These are phyloP conservation scores for Megaleporinus macrocephalus DNA, from an alignment of 2,113 vertebrate genomes.

Conservation along the genomic window DNA sequence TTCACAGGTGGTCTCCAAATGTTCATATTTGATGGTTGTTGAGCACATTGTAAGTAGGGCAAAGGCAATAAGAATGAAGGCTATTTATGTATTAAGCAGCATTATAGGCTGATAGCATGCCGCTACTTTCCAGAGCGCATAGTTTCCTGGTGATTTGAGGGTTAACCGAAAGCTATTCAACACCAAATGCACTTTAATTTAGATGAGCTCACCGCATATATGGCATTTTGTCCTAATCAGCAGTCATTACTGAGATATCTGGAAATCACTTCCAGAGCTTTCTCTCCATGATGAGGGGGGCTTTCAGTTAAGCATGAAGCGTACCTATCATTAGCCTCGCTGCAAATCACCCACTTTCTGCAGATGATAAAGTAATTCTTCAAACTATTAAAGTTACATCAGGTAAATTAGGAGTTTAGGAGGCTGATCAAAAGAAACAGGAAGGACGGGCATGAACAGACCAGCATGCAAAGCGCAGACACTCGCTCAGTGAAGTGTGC, in stretches of 20 bases:
- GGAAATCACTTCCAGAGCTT: conserved; percentile 44
- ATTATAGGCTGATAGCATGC: conserved; percentile 17
- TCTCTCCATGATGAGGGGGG: conserved; percentile 25
- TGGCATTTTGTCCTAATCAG: conserved; percentile 39
- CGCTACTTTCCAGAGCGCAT: conserved; percentile 18
- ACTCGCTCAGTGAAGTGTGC: not conserved
- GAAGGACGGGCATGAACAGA: conserved; percentile 9
- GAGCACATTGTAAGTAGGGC: conserved; percentile 11
- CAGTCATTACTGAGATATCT: conserved; percentile 32
- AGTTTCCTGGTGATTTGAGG: conserved; percentile 19
- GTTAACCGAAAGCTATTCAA: conserved; percentile 19
- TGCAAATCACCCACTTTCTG: conserved; percentile 41
- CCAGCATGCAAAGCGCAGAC: conserved; percentile 7
- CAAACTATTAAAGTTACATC: conserved; percentile 32
- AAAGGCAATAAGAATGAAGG: conserved; percentile 31
- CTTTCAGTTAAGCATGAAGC: conserved; percentile 38
- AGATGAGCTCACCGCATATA: conserved; percentile 33
- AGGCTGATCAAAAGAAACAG: conserved; percentile 16
- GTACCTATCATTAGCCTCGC: conserved; percentile 35
- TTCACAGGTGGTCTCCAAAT: conserved; percentile 41
- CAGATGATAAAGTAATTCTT: conserved; percentile 31
- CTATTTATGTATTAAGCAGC: conserved; percentile 7
- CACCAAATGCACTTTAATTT: conserved; percentile 31
- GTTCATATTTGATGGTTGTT: conserved; percentile 15
- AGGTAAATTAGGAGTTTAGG: conserved; percentile 28